Conservation (phyloP, 2,888 invertebrate genomes). For the Mimumesa dahlbomi region DNA sequence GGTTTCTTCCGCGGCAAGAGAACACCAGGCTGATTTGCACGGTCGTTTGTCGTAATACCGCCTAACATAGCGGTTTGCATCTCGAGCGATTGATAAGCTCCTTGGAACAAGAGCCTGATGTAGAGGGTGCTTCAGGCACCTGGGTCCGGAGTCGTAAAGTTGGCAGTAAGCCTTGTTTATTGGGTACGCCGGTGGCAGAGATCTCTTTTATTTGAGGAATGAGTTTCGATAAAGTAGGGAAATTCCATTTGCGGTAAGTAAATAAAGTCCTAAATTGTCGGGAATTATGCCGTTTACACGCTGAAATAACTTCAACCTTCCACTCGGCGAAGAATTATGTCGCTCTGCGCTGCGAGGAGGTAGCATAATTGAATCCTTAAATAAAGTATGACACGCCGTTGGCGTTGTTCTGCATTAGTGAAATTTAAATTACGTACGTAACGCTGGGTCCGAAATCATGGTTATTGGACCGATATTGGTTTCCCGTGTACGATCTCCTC, state of each 20-base stretch:
- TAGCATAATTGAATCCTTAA: slow-evolving; percentile 43
- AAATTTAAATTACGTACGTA: too few relatives aligned
- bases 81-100: slow-evolving; percentile 63
- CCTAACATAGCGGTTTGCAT: slow-evolving; percentile 37
- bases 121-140: slow-evolving; percentile 48
- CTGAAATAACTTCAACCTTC: slow-evolving; percentile 38
- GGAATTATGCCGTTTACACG: slow-evolving; percentile 51
- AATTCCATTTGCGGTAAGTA: slow-evolving; percentile 61
- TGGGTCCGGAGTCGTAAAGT: slow-evolving; percentile 60
- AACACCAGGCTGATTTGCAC: slow-evolving; percentile 37
- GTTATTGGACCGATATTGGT: too few relatives aligned
- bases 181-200: slow-evolving; percentile 32
- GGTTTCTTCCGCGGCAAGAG: not conserved
- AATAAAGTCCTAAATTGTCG: slow-evolving; percentile 55
- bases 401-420: not conserved
- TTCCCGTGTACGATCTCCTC: too few relatives aligned
- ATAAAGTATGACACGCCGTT: not conserved
- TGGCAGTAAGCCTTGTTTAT: slow-evolving; percentile 66
- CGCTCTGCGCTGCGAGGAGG: slow-evolving; percentile 4
- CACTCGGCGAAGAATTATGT: slow-evolving; percentile 31
- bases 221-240: slow-evolving; percentile 29
- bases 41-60: slow-evolving; percentile 49
- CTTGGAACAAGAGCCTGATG: slow-evolving; percentile 51
- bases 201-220: slow-evolving; percentile 61
- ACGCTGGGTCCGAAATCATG: too few relatives aligned